Percentiles rank a stretch among this genome's conserved stretches.
Conservation (phyloP, 2,888 invertebrate genomes). For the Heliconius aoede region DNA sequence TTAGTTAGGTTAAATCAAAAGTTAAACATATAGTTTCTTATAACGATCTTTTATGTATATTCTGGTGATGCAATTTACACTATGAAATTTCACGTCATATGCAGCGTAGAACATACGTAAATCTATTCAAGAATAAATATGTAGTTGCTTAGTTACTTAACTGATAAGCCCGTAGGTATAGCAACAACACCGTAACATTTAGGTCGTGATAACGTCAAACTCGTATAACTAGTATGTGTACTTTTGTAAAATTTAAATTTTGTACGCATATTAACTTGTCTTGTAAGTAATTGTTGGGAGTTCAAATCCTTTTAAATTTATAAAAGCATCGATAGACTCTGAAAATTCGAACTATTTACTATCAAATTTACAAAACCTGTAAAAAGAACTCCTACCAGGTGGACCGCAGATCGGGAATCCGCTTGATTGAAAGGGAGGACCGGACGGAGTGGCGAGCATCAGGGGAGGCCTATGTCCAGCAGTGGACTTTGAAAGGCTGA, state of each 20-base stretch:
- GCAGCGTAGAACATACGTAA: slow-evolving; percentile 11
- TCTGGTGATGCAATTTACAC: slow-evolving; percentile 29
- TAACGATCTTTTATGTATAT: slow-evolving; percentile 24
- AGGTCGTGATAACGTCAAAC: slow-evolving; percentile 4
- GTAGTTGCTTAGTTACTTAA: neutral
- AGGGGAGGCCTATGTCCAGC: too few species aligned
- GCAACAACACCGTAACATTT: slow-evolving; percentile 12
- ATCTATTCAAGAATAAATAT: neutral
- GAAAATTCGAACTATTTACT: neutral
- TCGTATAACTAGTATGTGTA: neutral
- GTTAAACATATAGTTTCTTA: neutral
- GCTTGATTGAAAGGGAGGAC: too few species aligned
- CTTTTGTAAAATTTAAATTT: neutral
- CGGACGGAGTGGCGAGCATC: too few species aligned
- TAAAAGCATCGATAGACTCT: neutral
- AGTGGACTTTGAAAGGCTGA: too few species aligned
- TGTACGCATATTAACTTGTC: too few species aligned
- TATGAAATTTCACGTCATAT: slow-evolving; percentile 14
- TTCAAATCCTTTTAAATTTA: neutral
- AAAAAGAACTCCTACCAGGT: neutral
- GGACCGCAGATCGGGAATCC: too few species aligned
- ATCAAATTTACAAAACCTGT: neutral
- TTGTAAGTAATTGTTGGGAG: neutral
- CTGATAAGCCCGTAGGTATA: slow-evolving; percentile 17
- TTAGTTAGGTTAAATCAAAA: neutral